Base-by-base conservation (phyloP, 2,113 vertebrate species). In the Stomatorhinus ivindoensis region DNA sequence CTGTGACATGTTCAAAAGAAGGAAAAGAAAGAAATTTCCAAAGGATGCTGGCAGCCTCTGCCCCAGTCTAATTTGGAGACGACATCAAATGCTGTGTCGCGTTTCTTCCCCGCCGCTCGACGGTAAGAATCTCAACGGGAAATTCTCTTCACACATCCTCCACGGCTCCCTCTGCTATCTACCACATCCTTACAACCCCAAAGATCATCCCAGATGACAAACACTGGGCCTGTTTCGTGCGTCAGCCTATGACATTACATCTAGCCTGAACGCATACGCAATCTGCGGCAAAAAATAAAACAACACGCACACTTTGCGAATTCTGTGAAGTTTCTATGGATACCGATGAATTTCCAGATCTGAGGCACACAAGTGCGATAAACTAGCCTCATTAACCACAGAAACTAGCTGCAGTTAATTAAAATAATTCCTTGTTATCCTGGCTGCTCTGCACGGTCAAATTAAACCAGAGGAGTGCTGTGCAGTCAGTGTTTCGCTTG, bases 401-500 rank as follows among this genome's bases (percentile, higher is more conserved):
- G 92, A 94, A 96, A 91, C 92, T 93, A 93, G 93, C 93, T 92
- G 93, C 91, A 91, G 94, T 95, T 96, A 97, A 96, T 97, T 97
- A 97, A 96, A 95, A 96, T 95, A 93, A 94, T 95, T 93, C 93
- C 92, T 93, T 95, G 96, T 96, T 95, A 93, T 96, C 92, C 94
- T 85, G 91, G 93, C 92, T 95, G 73, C 95, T 96, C 96, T 95
- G 93, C 93, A 95, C 93, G 95, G 95, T 93, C 93, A 95, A 96
- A 96, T 94, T 95, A 95, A 95, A 95, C 95, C 92, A 90, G 76
- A 93, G 96, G 95, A 92, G 92, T 92, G 94, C 92, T 88, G 90
- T 87, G 91, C 92, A 93, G 93, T 88, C 92, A 92, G 92, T 93
- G n/a, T 93, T 92, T 92, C 86, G 90, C 92, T 91, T 46, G 88